Evolutionary conservation across 2,888 invertebrate species (phyloP), one percentile per base, ranked within the genome.

Genomic region (Elegia similella): DNA sequence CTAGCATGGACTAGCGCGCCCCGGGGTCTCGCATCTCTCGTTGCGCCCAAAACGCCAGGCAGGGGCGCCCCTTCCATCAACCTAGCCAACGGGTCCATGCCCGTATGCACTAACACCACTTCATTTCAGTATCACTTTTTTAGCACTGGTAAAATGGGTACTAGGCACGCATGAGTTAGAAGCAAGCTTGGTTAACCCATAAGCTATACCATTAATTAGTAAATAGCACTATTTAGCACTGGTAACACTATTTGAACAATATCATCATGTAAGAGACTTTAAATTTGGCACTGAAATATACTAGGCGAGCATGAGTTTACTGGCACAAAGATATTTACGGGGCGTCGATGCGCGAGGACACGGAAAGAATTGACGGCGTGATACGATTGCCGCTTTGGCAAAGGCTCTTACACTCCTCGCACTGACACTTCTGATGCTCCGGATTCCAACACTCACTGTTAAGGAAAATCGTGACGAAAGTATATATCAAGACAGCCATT

Each of bases 31-130:
- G 93, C 92, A 83, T 92, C 87, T 58, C 88, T 75, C 57, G 91
- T 91, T 62, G 92, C 92, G 66, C 93, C 92, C 68, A 92, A 88
- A 66, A 88, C 89, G 71, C 89, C 90, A 60, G 93, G 93, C 70
- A 95, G 85, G 74, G 95, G 93, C 75, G 95, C 94, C 78, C 95
- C 94, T 79, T 95, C 94, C 95, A 96, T 95, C 80, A 96, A 88
- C 76, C 95, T 95, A 82, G 96, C 95, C 88, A 96, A 88, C 73
- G 96, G 96, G 93, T 96, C 96, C 96, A 96, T 96, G 75, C 84
- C 80, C 77, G 69, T 66, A 62, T 16, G 23, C 38, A 50, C 50
- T 38, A 55, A 60, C 65, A 60, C 67, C 67, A 70, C 70, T 68
- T 64, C 65, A 67, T 59, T 61, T 60, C 66, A 69, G 70, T n/a